Evolutionary conservation across 2,888 invertebrate species (phyloP).

Genomic region (Gymnoscelis rufifasciata): DNA sequence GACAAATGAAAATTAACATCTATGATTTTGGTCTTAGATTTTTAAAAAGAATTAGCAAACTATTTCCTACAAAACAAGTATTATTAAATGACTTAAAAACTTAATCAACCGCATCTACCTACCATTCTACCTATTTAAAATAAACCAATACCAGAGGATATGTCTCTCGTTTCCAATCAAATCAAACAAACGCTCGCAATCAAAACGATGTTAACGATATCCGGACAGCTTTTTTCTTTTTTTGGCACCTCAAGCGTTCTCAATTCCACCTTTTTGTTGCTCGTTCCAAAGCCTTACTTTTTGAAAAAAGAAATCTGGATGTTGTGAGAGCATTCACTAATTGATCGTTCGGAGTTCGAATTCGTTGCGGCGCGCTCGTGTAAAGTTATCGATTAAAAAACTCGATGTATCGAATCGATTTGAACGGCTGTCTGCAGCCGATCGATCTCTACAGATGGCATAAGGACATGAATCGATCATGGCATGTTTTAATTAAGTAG

Average conservation of each 20-base stretch:
- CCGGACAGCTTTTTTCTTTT: slow-evolving; percentile 48
- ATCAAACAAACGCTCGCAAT: slow-evolving; percentile 54
- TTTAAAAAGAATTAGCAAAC: too few relatives aligned
- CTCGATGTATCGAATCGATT: slow-evolving; percentile 65
- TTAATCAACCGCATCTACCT: too few relatives aligned
- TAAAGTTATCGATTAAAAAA: slow-evolving; percentile 44
- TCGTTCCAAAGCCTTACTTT: slow-evolving; percentile 60
- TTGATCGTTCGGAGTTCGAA: slow-evolving; percentile 45
- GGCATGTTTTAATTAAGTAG: slow-evolving; percentile 44
- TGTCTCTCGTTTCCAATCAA: slow-evolving; percentile 48
- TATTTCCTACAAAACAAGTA: too few relatives aligned
- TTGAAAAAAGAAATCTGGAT: slow-evolving; percentile 52
- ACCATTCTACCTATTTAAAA: too few relatives aligned
- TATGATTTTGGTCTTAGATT: too few relatives aligned
- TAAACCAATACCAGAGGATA: too few relatives aligned
- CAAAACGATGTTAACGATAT: slow-evolving; percentile 62
- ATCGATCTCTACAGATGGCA: slow-evolving; percentile 62
- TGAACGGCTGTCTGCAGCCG: slow-evolving; percentile 56
- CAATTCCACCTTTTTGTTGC: slow-evolving; percentile 48
- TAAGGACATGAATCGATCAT: slow-evolving; percentile 45
- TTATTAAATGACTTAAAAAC: too few relatives aligned
- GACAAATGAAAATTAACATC: too few relatives aligned
- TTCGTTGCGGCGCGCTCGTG: slow-evolving; percentile 44
- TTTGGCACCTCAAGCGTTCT: slow-evolving; percentile 52
- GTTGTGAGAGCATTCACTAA: slow-evolving; percentile 69